Base-by-base conservation (phyloP, 2,888 invertebrate genomes). In the Camponotus fellah region DNA sequence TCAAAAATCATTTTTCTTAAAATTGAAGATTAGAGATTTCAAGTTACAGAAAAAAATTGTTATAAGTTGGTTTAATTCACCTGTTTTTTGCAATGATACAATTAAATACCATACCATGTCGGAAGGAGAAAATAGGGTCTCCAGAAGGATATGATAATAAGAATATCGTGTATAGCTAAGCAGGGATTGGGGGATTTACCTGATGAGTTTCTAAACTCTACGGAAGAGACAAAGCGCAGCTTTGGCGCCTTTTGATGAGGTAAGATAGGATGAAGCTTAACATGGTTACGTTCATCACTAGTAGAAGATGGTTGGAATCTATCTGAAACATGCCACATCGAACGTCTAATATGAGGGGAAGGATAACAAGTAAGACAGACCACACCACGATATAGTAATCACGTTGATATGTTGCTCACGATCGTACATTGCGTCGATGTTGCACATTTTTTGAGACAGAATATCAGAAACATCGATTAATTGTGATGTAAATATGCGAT, bases 161-260 rank as follows among this genome's bases (percentile, higher is more conserved):
- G 40, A 60, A 75, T 53, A 79, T 76, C 34, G n/a, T 65, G 26
- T 82, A 83, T 84, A 64, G 71, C 58, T 87, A 87, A 86, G 87
- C 83, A 86, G 82, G 90, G 91, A 90, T 72, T 84, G 82, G 87
- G 60, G 86, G 87, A 93, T 92, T 95, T 96, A 97, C 97, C 97
- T 95, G 98, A 97, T 86, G 97, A 97, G 94, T 97, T 96, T 93
- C 97, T 97, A 95, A 97, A 97, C 94, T 98, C 98, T 91, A 98
- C 97, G 68, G 97, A 97, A 87, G 97, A 97, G 82, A 97, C 97
- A 95, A 98, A 98, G 90, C 98, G 96, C 88, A 98, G 95, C 95
- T 97, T 97, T 87, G 97, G 97, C 92, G 96, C 95, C 95, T 95
- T 96, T 95, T 95, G 95, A 91, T 95, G 96, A 93, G 95, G 92